Base-by-base conservation (phyloP, 2,888 invertebrate genomes). In the Cyclophora punctaria region DNA sequence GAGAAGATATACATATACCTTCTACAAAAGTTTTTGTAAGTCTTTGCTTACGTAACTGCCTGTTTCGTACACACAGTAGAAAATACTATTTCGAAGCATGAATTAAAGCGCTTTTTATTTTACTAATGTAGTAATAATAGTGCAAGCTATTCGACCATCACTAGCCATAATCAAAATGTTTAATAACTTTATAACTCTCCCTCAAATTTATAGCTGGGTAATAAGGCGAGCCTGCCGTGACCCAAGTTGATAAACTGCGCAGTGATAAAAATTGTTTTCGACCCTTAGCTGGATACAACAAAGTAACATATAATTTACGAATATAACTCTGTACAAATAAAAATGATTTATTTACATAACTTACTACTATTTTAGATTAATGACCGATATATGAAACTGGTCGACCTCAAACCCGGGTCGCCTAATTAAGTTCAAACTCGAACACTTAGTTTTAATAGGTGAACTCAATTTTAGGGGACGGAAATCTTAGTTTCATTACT, bases 271-370 rank as follows among this genome's bases (percentile, higher is more conserved):
- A 62, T 5, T 53, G 57, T 49, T 58, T 54, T 58, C 55, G 48
- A 58, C 60, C 55, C 53, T 48, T 51, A 62, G 52, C 58, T 49
- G 57, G 60, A 59, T 67, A 57, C 53, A 58, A 70, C 62, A 61
- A 62, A 62, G 66, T 70, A 67, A 52, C 50, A 52, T 52, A 49
- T 62, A 63, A 72, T 67, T 71, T 69, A 71, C 67, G 63, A 49
- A 62, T 63, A 65, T 67, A 67, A 49, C 59, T 58, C 60, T 69
- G 62, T 67, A 63, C 66, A 73, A 75, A 76, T 70, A 73, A 66
- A 69, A 63, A 56, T 67, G 64, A 73, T 75, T 73, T 72, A 72
- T 65, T 48, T 47, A 41, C 55, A 6, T 52, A 47, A 41, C 45
- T 42, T 7, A 45, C 40, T 52, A 44, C 41, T 48, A 50, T 51